Base-by-base conservation (phyloP, 2,113 vertebrate species). In the Sterrhoptilus dennistouni region DNA sequence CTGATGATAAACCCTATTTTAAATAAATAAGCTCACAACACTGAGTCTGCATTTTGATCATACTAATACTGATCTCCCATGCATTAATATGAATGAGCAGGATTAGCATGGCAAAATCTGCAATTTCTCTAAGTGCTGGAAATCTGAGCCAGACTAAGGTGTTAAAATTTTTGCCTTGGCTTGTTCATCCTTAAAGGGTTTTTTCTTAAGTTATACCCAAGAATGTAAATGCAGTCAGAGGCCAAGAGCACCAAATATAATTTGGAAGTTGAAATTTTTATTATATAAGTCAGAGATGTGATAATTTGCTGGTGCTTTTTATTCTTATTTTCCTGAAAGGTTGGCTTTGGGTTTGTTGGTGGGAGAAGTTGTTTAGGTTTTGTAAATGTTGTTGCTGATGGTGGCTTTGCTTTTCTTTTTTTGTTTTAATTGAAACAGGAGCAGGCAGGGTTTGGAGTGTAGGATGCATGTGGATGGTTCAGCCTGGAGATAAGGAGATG, bases 31-130 rank as follows among this genome's bases (percentile, higher is more conserved):
- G 27, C 40, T 31, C 83, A 60, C 74, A 71, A 80, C 74, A 79
- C 65, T 44, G 87, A 90, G 70, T 53, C n/a, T 85, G 63, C 72
- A 92, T 96, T 97, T 95, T 85, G 77, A 94, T 92, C 59, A 22
- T 61, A n/a, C 77, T 64, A 71, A 81, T 36, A n/a, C 50, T 85
- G 85, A 87, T 95, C 83, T 90, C 61, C 24, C 13, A 23, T 52
- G 59, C 70, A 95, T 97, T 93, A 92, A 92, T 95, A 96, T 89
- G 95, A 96, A 96, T 91, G 88, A 96, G 59, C 22, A 53, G 77
- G 74, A 95, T 96, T 94, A 96, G 38, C 54, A 79, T 76, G 77
- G 72, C 54, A 69, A 89, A 89, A 92, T 76, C 23, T 90, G 79
- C 72, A 63, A 19, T 80, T 92, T 66, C 59, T 78, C 0, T 40